Conservation (phyloP, 2,888 invertebrate species). For the Xanthia togata region DNA sequence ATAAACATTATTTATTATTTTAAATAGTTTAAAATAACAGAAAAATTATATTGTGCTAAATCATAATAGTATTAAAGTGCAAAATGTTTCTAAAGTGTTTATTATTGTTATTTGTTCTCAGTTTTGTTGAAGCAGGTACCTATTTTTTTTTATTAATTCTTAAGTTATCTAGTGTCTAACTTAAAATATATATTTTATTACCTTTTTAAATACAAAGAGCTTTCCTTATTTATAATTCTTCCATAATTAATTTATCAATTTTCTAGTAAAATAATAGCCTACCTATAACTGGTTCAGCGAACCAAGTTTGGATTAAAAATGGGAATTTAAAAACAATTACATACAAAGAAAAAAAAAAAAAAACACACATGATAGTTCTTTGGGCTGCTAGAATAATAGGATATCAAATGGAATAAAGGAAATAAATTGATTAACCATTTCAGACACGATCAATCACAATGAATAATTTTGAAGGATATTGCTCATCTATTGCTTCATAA, state of each 20-base stretch:
- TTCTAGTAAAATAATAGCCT: no score
- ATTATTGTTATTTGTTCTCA: conserved; percentile 74
- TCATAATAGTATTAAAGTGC: conserved; percentile 50
- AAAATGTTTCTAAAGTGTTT: conserved; percentile 80
- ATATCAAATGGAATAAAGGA: not conserved
- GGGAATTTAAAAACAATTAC: not conserved
- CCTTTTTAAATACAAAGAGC: not conserved
- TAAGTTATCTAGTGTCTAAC: not conserved
- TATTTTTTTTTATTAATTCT: conserved; percentile 4
- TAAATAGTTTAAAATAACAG: conserved; percentile 47
- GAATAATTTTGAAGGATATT: no score
- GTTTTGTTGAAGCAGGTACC: conserved; percentile 77
- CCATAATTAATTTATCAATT: not conserved
- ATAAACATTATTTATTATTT: conserved; percentile 63
- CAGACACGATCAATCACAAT: no score
- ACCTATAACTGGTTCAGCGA: no score
- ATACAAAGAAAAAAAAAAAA: not conserved
- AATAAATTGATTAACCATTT: not conserved
- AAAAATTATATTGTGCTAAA: conserved; percentile 44
- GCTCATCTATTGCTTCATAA: no score
- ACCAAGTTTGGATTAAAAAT: not conserved
- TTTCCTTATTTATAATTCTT: not conserved
- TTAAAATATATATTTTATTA: not conserved
- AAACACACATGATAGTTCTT: not conserved
- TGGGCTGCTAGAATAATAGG: not conserved